Evolutionary conservation across 2,113 vertebrate genomes (phyloP).

Genomic region (Sisor rabdophorus): DNA sequence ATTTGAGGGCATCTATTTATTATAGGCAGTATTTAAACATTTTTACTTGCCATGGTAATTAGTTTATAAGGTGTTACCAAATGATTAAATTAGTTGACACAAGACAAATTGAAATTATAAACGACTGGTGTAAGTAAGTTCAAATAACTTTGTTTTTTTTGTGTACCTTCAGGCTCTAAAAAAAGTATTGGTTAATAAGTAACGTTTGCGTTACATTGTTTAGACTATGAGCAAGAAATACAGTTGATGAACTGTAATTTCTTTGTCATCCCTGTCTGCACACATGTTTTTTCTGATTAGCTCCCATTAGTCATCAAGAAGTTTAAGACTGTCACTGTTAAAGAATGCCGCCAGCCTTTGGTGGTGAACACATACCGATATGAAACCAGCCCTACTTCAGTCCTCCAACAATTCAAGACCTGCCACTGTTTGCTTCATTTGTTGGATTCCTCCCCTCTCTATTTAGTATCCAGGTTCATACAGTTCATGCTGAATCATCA

Average conservation of each 20-base stretch:
- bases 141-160: no score
- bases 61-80: no score
- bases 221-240: slow-evolving; percentile 16
- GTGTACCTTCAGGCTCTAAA: background rate
- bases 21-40: no score
- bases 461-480: background rate
- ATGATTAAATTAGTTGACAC: no score
- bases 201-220: background rate
- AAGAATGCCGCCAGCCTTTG: slow-evolving; percentile 29
- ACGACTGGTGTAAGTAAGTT: background rate
- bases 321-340: slow-evolving; percentile 22
- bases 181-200: slow-evolving; percentile 3
- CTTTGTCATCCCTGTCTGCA: slow-evolving; percentile 12
- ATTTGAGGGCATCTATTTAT: no score
- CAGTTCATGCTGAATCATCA: background rate
- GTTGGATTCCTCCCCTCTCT: background rate
- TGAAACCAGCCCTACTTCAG: slow-evolving; percentile 10
- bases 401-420: slow-evolving; percentile 24
- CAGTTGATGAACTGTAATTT: slow-evolving; percentile 20
- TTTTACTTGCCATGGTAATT: no score
- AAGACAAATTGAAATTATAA: background rate
- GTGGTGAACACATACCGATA: slow-evolving; percentile 12
- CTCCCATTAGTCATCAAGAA: slow-evolving; percentile 39
- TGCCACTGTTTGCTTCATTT: background rate
- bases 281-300: slow-evolving; percentile 13